Percentiles rank a stretch among this genome's conserved stretches.
Evolutionary conservation across 1,140 invertebrate genomes (phyloP).

Genomic region (Helicoverpa armigera): DNA sequence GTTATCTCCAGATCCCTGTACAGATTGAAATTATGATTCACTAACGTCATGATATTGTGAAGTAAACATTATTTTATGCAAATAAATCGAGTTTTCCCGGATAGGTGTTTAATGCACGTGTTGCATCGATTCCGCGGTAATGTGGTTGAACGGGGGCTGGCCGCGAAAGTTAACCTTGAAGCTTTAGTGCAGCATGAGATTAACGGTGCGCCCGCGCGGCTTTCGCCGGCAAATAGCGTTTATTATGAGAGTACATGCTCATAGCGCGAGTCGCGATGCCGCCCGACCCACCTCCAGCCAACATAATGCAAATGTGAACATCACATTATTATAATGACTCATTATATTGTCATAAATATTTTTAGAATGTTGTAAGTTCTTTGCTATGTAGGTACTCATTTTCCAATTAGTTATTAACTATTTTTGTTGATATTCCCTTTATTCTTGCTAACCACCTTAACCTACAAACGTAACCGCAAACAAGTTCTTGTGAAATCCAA

Average conservation of each 20-base stretch:
- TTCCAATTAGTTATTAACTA: conserved; percentile 7
- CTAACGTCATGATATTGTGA: background rate
- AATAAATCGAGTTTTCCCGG: conserved; percentile 30
- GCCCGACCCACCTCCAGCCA: conserved; percentile 35
- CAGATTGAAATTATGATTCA: no score
- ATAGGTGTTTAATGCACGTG: conserved; percentile 38
- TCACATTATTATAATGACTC: conserved; percentile 61
- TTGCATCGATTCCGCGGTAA: conserved; percentile 33
- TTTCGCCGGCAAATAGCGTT: conserved; percentile 68
- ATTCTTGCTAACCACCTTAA: conserved; percentile 26
- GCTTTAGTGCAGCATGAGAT: conserved; percentile 66
- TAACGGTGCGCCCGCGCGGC: conserved; percentile 66
- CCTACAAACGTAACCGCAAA: conserved; percentile 31
- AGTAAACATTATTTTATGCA: conserved; percentile 16
- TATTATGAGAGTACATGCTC: conserved; percentile 49
- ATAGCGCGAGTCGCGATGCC: background rate
- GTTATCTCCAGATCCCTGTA: no score
- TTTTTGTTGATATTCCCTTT: conserved; percentile 29
- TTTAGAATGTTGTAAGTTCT: conserved; percentile 69
- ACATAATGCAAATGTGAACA: conserved; percentile 56
- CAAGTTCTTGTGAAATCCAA: conserved; percentile 26
- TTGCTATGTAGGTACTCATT: conserved; percentile 40
- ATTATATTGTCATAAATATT: conserved; percentile 75
- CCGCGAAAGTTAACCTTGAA: conserved; percentile 81
- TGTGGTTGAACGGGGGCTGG: conserved; percentile 62